Base-by-base conservation (phyloP, 2,888 invertebrate genomes). In the Hirtodrosophila histrioides region DNA sequence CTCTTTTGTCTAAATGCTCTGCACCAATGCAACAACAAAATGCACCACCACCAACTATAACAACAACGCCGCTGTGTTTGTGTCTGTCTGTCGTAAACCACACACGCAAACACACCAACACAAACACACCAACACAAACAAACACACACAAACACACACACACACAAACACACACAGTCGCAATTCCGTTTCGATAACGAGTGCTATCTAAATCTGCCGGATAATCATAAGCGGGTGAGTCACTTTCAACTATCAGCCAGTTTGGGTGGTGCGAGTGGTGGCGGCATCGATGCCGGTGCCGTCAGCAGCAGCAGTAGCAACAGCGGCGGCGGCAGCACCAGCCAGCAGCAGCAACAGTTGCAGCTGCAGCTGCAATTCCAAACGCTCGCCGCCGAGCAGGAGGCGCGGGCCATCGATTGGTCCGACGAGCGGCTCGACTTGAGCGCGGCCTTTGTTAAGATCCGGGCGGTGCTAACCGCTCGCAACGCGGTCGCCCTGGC, bases 171-270 rank as follows among this genome's bases (percentile, higher is more conserved):
- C n/a, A 41, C 29, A 90, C 95, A 99, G 98, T 98, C 98, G 94
- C 99, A 99, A 93, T 99, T 99, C 94, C 96, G 99, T 92, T 99
- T 99, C 94, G 99, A 99, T 94, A 99, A 98, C 94, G 99, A 99
- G 94, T 98, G 98, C 94, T 97, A 97, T 94, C 94, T 97, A 93
- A 97, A 96, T 93, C 95, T 99, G 91, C 97, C 98, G 93, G 99
- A 99, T 94, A 98, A 98, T 94, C 98, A 98, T 94, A 97, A 97
- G 95, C 95, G 97, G 97, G 98, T 98, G 96, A 97, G 96, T 96
- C 86, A 86, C 78, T 83, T 83, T 86, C 82, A 83, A 83, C 86
- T 86, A 77, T 69, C 85, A 60, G 54, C 74, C 75, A 69, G 49
- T 71, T 68, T 66, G 76, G 74, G 65, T 71, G 66, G 50, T 69